Evolutionary conservation across 2,113 vertebrate genomes (phyloP), one percentile per base, ranked within the genome.

Genomic region (Muscicapa adusta): DNA sequence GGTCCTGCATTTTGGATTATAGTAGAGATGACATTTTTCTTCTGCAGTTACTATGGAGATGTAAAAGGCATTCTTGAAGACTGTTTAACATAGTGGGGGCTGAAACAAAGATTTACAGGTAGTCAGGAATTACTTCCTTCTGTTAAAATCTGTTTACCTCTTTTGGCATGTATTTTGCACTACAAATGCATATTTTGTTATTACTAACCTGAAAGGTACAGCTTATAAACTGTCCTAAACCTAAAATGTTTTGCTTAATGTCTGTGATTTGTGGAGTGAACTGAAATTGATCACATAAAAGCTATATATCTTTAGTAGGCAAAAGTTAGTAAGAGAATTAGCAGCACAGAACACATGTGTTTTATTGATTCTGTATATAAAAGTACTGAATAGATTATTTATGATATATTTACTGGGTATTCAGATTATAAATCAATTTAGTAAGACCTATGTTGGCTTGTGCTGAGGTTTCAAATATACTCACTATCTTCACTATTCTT

Each of bases 41-140:
- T 78, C 51, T 91, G 72, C 63, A 33, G 83, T 96, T 92, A 67
- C 83, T 43, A 51, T 90, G 91, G 91, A 92, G 79, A 92, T 77
- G 25, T 48, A 40, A 67, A 86, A 81, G 68, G 51, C 43, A 2
- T 80, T 89, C 26, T 70, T 76, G 63, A 76, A 76, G 60, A 43
- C 25, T 34, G 11, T 56, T 43, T 93, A 42, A 48, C 7, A 19
- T n/a, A 76, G 54, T 67, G 31, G 48, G 29, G 15, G 31, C 56
- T 91, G 53, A 36, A 87, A 58, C 47, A 85, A 83, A 86, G n/a
- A n/a, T 58, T 70, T 34, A 57, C 63, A 77, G 62, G 42, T 94
- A 85, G 67, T 61, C 57, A 57, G 51, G 23, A 81, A 67, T 92
- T 67, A 25, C 15, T 71, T 34, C 34, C 75, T 74, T 86, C 85